These are phyloP conservation scores for Crambe crambe DNA, from an alignment of 37 sponge, comb jelly and placozoan species.

Conservation along the genomic window DNA sequence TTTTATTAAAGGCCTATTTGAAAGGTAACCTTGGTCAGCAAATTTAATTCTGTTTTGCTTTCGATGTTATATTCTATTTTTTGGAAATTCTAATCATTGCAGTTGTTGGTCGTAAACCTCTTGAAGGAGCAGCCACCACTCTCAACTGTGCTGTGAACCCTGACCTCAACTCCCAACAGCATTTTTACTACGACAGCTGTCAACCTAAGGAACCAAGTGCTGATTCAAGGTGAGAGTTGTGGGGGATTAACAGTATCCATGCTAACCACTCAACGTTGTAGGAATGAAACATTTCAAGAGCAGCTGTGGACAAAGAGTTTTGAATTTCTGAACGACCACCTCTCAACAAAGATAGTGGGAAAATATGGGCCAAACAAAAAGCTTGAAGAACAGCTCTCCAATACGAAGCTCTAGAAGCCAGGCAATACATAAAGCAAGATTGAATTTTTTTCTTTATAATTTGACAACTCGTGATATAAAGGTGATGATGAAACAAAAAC, in stretches of 20 bases:
- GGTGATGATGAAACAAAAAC: too few relatives aligned
- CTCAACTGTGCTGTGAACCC: conserved; percentile 79
- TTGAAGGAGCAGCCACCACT: conserved; percentile 65
- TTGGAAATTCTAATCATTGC: too few relatives aligned
- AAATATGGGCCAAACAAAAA: conserved; percentile 47
- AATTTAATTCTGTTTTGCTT: background rate
- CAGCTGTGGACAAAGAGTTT: conserved; percentile 63
- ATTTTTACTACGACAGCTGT: background rate
- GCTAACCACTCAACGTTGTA: background rate
- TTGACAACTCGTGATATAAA: too few relatives aligned
- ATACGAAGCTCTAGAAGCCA: too few relatives aligned
- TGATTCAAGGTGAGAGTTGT: too few relatives aligned
- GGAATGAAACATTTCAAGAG: conserved; percentile 62
- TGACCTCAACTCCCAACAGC: conserved; percentile 53
- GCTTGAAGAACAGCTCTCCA: too few relatives aligned
- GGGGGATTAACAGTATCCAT: background rate
- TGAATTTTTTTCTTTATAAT: too few relatives aligned
- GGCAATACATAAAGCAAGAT: too few relatives aligned
- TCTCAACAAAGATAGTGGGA: conserved; percentile 50
- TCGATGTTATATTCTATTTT: conserved; percentile 1
- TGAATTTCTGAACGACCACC: conserved; percentile 33
- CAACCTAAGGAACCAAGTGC: too few relatives aligned
- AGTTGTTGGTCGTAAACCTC: too few relatives aligned
- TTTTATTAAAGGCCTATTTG: too few relatives aligned
- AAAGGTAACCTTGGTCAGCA: too few relatives aligned